Conservation (phyloP, 1,140 invertebrate species). For the Capitella teleta region DNA sequence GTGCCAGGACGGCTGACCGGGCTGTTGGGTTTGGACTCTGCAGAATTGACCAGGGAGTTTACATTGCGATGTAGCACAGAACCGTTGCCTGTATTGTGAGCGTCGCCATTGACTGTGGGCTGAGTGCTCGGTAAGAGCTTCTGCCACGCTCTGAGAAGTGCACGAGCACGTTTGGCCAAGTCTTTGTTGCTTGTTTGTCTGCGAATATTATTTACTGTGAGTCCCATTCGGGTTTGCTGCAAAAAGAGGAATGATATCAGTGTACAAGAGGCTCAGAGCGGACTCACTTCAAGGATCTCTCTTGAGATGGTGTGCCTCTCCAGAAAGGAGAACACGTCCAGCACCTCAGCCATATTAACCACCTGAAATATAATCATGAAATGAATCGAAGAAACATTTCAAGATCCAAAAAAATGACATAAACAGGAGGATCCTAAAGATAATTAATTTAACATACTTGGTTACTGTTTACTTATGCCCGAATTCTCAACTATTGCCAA, state of each 20-base stretch:
- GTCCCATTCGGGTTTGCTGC: slow-evolving; percentile 76
- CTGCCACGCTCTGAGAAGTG: slow-evolving; percentile 81
- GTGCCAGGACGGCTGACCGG: slow-evolving; percentile 15
- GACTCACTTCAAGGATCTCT: slow-evolving; percentile 78
- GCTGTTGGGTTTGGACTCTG: slow-evolving; percentile 15
- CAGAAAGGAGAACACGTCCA: slow-evolving; percentile 81
- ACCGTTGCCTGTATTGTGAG: not conserved
- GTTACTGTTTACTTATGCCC: too few species aligned
- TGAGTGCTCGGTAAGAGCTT: slow-evolving; percentile 49
- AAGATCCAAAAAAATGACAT: too few species aligned
- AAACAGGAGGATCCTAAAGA: too few species aligned
- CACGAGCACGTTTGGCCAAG: slow-evolving; percentile 76
- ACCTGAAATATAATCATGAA: too few species aligned
- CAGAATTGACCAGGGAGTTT: not conserved
- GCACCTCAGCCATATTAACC: slow-evolving; percentile 81
- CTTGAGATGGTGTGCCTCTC: slow-evolving; percentile 87
- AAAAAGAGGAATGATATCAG: slow-evolving; percentile 16
- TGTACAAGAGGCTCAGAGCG: not conserved
- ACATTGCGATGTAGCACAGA: not conserved
- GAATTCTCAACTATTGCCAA: too few species aligned
- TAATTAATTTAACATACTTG: too few species aligned
- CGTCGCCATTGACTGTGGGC: not conserved
- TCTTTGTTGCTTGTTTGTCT: slow-evolving; percentile 63
- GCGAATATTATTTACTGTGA: slow-evolving; percentile 80
- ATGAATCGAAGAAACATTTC: too few species aligned